Conservation (phyloP, 2,797 vertebrate genomes). For the Diplodus puntazzo region DNA sequence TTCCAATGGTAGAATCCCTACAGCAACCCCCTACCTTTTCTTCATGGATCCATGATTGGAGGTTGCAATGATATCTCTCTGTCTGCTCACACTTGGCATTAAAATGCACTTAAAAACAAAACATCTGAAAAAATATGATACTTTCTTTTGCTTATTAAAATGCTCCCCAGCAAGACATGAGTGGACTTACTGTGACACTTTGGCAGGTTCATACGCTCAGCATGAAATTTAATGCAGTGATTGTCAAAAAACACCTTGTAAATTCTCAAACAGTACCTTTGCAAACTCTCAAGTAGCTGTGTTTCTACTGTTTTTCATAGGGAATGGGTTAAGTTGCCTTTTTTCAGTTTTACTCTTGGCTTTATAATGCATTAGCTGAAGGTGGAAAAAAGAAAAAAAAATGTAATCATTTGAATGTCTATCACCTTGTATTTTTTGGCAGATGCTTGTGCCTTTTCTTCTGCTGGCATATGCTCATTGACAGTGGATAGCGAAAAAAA, state of each 20-base stretch:
- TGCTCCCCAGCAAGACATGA: not conserved
- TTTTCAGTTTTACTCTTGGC: not conserved
- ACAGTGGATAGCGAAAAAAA: slow-evolving; percentile 28
- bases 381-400: not conserved
- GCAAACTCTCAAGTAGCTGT: not conserved
- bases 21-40: not conserved
- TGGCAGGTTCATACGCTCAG: not conserved
- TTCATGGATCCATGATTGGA: slow-evolving; percentile 4
- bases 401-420: not conserved
- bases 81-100: slow-evolving; percentile 2
- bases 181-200: not conserved
- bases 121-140: not conserved
- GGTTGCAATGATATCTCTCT: slow-evolving; percentile 11
- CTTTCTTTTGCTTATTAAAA: slow-evolving; percentile 23
- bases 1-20: not conserved
- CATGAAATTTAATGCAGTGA: not conserved
- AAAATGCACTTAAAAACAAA: slow-evolving; percentile 8
- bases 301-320: not conserved
- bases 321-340: not conserved
- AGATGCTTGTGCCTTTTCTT: slow-evolving; percentile 31
- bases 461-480: slow-evolving; percentile 31
- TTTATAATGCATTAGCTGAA: not conserved
- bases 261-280: slow-evolving; percentile 4
- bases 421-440: slow-evolving; percentile 15
- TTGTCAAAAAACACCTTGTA: not conserved